Base-by-base conservation (phyloP, 2,888 invertebrate genomes). In the Brenthis daphne region DNA sequence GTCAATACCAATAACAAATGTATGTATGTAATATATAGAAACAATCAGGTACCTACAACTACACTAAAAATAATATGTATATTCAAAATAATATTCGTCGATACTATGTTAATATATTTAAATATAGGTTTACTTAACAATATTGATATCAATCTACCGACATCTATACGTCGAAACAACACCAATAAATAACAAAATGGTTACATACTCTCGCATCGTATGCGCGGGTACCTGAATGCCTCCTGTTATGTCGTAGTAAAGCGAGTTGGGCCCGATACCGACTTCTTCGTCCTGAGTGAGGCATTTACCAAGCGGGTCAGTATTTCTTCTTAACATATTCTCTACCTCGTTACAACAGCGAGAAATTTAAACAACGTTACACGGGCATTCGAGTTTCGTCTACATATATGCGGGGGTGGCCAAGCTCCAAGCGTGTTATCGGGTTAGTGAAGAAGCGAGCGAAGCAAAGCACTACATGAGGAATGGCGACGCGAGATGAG, bases 191-290 rank as follows among this genome's bases (percentile, higher is more conserved):
- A 54, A 51, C 51, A 63, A 61, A 63, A 51, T 53, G 66, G 58
- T 64, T 68, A 75, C 72, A 73, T 75, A 75, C 70, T 73, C 68
- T 68, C 54, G 29, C 65, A 72, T 54, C 67, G 73, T 74, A 72
- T 75, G 74, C 77, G 79, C 78, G 77, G 88, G 89, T 92, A 92
- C 92, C 92, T 92, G 92, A 91, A 90, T 90, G 90, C 92, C 92
- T 91, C 92, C 92, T 84, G 91, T 88, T 88, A 92, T 87, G 85
- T 92, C 91, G 92, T 92, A 90, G 92, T 90, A 92, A 85, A 90
- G 92, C 86, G 92, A 91, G 89, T 91, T 88, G 86, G 91, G 87
- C 82, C 90, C 91, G 86, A 92, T 87, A 77, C 89, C 92, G 86
- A 90, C 88, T 86, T 92, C 92, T 86, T 92, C 92, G 86, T 92